phyloP scores from a whole-genome alignment of 2,797 vertebrate species.

The Molossus alvarezi region DNA sequence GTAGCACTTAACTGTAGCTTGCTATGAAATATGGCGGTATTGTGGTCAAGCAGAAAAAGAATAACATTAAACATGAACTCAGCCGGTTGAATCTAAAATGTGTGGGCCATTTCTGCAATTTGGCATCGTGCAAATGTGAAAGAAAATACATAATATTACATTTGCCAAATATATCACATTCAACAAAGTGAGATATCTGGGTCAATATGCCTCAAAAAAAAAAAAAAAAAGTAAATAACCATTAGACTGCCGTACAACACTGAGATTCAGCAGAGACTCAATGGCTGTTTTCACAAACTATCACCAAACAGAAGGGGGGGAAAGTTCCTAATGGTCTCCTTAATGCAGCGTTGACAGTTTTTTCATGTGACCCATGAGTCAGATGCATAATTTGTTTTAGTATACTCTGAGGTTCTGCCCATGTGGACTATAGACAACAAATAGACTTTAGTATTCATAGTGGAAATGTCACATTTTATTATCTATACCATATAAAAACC shows the following conservation, averaged over 20 bases:
- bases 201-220: not conserved
- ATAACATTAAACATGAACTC: not conserved
- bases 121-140: not conserved
- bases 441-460: constrained; percentile 54
- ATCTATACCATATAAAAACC: constrained; percentile 80
- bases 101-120: not conserved
- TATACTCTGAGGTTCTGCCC: not conserved
- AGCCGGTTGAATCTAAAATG: not conserved
- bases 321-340: not conserved
- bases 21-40: not conserved
- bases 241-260: not conserved
- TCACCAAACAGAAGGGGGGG: not conserved
- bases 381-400: constrained; percentile 19
- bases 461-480: constrained; percentile 79
- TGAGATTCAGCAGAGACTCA: not conserved
- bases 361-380: constrained; percentile 19
- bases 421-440: constrained; percentile 15
- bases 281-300: constrained; percentile 4
- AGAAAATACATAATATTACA: not conserved
- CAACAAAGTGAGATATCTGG: not conserved
- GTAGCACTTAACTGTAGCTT: constrained; percentile 23
- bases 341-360: not conserved
- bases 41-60: not conserved
- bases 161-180: constrained; percentile 6
- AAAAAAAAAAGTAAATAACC: constrained; percentile 8